Base-by-base conservation (phyloP, 2,888 invertebrate species). In the Rugalucina vietnamica region DNA sequence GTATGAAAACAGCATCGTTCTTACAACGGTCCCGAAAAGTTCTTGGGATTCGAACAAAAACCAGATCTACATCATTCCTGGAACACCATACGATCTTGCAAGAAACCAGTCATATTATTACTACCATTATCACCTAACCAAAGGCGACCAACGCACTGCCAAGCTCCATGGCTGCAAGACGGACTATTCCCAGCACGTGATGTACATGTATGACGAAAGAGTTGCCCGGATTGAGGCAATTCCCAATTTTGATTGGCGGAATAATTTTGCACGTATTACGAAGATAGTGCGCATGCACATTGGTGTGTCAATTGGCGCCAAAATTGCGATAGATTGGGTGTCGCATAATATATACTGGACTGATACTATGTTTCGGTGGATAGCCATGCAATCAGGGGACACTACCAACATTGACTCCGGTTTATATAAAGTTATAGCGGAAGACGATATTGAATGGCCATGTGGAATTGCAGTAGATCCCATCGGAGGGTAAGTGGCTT, bases 341-440 rank as follows among this genome's bases (percentile, higher is more conserved):
- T 54, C 78, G 29, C 57, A 75, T 60, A 82, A 82, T 49, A 36
- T 82, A 5, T 82, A 82, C 75, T 82, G 82, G 82, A 82, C 82
- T 0, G 82, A 82, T 43, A 70, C 71, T 21, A 32, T 78, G 50
- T 82, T 49, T 29, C 36, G 71, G 0, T 82, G 82, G 82, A 82
- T 82, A 39, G 79, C 70, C 4, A 50, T 82, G 18, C 82, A 79
- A 32, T 21, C 69, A 32, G 60, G 65, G 14, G 36, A 37, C 36
- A 36, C 37, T 10, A 5, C 3, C n/a, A 21, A 4, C 5, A 24
- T 14, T n/a, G 34, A 69, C 18, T 27, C 5, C 69, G 29, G 70
- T 36, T 37, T 37, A 37, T 70, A 36, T 36, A 70, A 70, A 24
- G 21, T 70, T 8, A 24, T 70, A 4, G 70, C 36, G 24, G 29